Conservation (phyloP, 35 echinoderm and acorn worm species). For the Lytechinus variegatus region DNA sequence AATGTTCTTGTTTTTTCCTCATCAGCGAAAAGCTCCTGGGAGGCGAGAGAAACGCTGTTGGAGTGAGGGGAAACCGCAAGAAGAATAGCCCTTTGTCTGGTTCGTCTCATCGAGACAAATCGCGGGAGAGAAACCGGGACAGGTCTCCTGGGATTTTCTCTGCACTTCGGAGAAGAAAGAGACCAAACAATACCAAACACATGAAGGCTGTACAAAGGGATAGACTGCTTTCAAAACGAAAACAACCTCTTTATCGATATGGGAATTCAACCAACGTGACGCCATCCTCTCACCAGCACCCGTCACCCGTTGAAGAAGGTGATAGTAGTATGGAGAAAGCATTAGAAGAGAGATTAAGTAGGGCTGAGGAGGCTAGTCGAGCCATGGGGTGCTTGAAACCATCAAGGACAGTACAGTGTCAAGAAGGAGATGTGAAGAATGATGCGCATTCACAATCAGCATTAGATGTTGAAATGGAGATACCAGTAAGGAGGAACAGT, state of each 20-base stretch:
- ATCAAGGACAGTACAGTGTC: background rate
- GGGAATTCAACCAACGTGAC: background rate
- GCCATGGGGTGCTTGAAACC: constrained; percentile 40
- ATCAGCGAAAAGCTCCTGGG: background rate
- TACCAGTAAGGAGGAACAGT: background rate
- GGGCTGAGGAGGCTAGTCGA: background rate
- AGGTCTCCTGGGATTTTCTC: constrained; percentile 20
- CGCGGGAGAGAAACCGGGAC: constrained; percentile 16
- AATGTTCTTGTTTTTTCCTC: background rate
- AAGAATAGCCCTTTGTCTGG: background rate
- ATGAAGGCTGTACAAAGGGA: constrained; percentile 42
- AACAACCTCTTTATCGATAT: constrained; percentile 33
- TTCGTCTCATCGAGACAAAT: background rate
- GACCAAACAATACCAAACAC: constrained; percentile 44
- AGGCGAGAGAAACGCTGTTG: constrained; percentile 10
- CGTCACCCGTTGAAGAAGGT: background rate
- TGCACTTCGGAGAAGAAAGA: constrained; percentile 4
- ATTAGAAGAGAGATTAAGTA: background rate
- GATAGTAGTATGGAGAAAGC: background rate
- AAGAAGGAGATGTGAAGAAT: background rate
- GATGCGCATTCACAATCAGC: background rate
- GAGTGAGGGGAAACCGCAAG: background rate
- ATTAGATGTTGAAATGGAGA: background rate
- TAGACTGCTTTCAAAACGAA: constrained; percentile 28
- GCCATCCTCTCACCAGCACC: background rate